Conservation (phyloP, 2,113 vertebrate genomes). For the Thalassarche chlororhynchos region DNA sequence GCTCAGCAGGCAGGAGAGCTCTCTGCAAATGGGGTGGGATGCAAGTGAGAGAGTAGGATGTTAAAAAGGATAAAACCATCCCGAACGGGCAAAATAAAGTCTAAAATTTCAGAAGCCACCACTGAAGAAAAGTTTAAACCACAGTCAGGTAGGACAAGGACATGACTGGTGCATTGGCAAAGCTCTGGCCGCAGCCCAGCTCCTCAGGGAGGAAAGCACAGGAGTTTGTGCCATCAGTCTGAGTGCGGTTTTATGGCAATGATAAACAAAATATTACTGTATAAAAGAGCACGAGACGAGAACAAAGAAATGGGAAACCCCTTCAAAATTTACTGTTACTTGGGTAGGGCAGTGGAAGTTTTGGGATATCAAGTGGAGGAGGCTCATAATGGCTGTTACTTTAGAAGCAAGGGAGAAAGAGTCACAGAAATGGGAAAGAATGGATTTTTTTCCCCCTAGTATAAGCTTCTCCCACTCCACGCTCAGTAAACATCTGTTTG, state of each 20-base stretch:
- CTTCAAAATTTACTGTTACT: neutral
- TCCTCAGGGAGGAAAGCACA: neutral
- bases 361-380: neutral
- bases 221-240: neutral
- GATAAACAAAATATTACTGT: neutral
- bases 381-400: neutral
- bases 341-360: neutral
- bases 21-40: neutral
- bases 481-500: neutral
- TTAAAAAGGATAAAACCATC: neutral
- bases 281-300: neutral
- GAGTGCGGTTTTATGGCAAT: neutral
- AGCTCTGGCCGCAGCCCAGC: neutral
- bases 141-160: neutral
- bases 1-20: neutral
- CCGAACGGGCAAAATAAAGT: neutral
- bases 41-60: neutral
- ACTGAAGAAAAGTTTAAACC: neutral
- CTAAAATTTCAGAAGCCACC: neutral
- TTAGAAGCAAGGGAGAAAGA: neutral
- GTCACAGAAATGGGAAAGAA: neutral
- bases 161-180: fast-evolving
- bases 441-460: neutral
- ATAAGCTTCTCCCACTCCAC: neutral
- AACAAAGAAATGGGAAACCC: neutral